A percentile compares a stretch with the other conserved stretches of the same genome.
These are phyloP conservation scores for Crossocerus cetratus DNA, from an alignment of 2,888 invertebrate genomes.

Conservation along the genomic window DNA sequence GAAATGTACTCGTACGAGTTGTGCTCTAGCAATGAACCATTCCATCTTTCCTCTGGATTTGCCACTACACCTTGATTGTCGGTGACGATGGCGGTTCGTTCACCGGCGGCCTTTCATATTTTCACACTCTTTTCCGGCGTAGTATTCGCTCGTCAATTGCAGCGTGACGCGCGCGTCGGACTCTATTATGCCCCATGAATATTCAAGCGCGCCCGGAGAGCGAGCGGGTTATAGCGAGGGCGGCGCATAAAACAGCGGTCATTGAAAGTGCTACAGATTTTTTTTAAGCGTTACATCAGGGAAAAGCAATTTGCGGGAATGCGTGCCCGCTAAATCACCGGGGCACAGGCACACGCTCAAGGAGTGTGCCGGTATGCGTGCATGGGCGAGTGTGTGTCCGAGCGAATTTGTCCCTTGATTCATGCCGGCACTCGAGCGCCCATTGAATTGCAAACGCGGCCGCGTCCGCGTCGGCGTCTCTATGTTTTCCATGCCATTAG, in stretches of 20 bases:
- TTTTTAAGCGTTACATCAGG: not conserved
- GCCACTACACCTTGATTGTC: no score
- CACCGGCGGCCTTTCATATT: no score
- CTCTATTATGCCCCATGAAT: not conserved
- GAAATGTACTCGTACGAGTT: no score
- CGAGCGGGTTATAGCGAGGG: not conserved
- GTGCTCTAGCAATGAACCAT: no score
- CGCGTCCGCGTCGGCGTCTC: not conserved
- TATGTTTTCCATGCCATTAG: not conserved
- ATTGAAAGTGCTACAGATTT: slow-evolving; percentile 6
- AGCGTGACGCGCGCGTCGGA: not conserved
- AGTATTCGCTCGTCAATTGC: slow-evolving; percentile 2
- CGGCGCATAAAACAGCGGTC: not conserved
- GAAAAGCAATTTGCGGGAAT: slow-evolving; percentile 1
- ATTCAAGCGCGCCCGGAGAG: not conserved
- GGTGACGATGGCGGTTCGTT: no score
- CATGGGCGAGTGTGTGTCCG: not conserved
- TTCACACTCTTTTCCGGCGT: not conserved
- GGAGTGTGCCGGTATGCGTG: no score
- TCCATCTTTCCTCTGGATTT: no score
- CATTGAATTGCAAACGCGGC: not conserved
- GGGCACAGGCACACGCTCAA: no score
- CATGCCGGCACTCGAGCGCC: not conserved
- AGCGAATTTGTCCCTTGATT: slow-evolving; percentile 2
- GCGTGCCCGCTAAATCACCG: no score